A percentile compares a stretch with the other conserved stretches of the same genome.
phyloP scores from a whole-genome alignment of 1,140 invertebrate species.

The Diploscapter pachys region DNA sequence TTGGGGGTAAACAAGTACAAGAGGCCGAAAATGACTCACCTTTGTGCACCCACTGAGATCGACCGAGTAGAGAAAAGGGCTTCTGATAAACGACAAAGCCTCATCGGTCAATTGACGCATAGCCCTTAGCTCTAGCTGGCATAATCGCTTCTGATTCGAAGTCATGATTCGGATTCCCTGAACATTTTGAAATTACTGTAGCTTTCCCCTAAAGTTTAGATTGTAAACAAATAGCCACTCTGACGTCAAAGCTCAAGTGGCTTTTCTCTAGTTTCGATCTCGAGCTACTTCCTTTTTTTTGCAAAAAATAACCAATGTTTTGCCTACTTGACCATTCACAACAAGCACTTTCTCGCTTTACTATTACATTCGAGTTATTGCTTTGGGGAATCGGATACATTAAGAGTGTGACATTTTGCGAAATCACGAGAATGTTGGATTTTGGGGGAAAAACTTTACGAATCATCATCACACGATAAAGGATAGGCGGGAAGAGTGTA shows the following conservation, averaged over 20 bases:
- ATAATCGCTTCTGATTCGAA: conserved; percentile 33
- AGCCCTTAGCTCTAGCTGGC: conserved; percentile 42
- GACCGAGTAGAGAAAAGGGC: conserved; percentile 41
- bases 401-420: too few species aligned
- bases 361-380: too few species aligned
- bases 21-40: conserved; percentile 16
- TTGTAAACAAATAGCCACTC: background rate
- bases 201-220: conserved; percentile 9
- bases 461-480: too few species aligned
- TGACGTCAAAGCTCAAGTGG: background rate
- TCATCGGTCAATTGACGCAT: conserved; percentile 45
- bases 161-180: conserved; percentile 47
- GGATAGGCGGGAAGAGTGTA: too few species aligned
- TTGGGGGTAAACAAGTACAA: too few species aligned
- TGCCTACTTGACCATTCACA: too few species aligned
- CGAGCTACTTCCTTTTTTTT: conserved; percentile 1
- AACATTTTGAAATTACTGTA: conserved; percentile 25
- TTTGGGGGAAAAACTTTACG: too few species aligned
- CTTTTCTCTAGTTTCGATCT: background rate
- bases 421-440: too few species aligned
- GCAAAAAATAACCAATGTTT: background rate
- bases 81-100: conserved; percentile 41
- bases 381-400: too few species aligned
- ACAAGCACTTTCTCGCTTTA: too few species aligned
- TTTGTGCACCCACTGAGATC: conserved; percentile 55